Base-by-base conservation (phyloP, 2,888 invertebrate species). In the Ecliptopera silaceata region DNA sequence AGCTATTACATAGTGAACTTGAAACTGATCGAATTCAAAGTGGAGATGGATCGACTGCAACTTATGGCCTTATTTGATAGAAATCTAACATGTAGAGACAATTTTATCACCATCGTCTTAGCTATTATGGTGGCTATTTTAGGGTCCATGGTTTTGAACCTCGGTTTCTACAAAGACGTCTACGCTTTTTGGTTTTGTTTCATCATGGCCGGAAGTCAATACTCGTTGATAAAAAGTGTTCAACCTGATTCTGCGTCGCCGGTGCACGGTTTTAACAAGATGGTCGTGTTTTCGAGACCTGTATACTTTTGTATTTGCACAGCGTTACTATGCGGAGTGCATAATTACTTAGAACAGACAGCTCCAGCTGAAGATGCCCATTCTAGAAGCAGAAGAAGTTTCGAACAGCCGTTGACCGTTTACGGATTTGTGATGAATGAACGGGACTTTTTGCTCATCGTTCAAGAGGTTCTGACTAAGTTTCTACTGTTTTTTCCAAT, bases 201-300 rank as follows among this genome's bases (percentile, higher is more conserved):
- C 71, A 97, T 99, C n/a, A 97, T 99, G 71, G 99, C 99, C 0
- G 96, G 98, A 12, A 98, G 98, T 75, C 99, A 99, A 84, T 99
- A 99, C 85, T 98, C 98, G 0, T 89, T 99, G 65, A 88, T 99
- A 64, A 99, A 99, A 89, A 98, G 98, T 68, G 99, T 99, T 1
- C 99, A 99, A 78, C 99, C 99, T 0, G 99, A 99, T 85, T 98
- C 99, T 0, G 97, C 99, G 0, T 99, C 99, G 1, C 99, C 99
- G 0, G 98, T 98, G 34, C 99, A 99, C 84, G 99, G 99, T 10
- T 99, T 98, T 78, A 99, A 99, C 82, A 95, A 97, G 72, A 95
- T 98, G 71, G 97, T 98, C 32, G 96, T 97, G 31, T 98, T 97
- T 81, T 97, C 97, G 17, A 93, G 98, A 61, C 97, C 99, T 4